phyloP scores from a whole-genome alignment of 1,140 invertebrate species.

The Pachyrhynchus sulphureomaculatus region DNA sequence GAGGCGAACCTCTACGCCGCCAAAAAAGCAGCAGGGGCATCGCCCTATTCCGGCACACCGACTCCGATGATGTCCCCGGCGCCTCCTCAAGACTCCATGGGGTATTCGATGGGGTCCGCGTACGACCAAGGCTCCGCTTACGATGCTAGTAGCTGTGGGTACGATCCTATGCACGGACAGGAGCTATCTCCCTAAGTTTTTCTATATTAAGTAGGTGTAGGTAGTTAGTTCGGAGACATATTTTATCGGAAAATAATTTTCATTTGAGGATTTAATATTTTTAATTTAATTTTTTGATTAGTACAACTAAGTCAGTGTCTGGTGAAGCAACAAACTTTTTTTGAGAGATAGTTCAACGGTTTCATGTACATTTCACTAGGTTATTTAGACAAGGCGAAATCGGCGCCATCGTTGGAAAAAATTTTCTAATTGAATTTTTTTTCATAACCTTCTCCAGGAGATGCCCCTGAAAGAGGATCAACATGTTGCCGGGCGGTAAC shows the following conservation, averaged over 20 bases:
- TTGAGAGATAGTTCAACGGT: too few relatives aligned
- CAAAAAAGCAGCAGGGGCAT: constrained; percentile 95
- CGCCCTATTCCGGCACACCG: constrained; percentile 86
- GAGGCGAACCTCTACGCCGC: constrained; percentile 99
- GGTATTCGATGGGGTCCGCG: constrained; percentile 83
- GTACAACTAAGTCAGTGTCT: too few relatives aligned
- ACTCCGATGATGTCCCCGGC: constrained; percentile 93
- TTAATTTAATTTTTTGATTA: too few relatives aligned
- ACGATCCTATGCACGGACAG: constrained; percentile 71
- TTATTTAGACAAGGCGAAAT: too few relatives aligned
- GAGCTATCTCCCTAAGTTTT: constrained; percentile 39
- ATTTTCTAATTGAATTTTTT: too few relatives aligned
- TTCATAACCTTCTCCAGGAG: too few relatives aligned
- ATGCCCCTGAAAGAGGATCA: too few relatives aligned
- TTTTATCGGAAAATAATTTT: constrained; percentile 1
- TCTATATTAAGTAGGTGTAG: constrained; percentile 19
- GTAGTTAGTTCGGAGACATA: neutral
- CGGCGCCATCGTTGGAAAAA: too few relatives aligned
- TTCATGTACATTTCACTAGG: too few relatives aligned
- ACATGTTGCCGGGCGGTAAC: too few relatives aligned
- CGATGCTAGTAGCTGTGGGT: constrained; percentile 84
- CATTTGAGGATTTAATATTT: too few relatives aligned
- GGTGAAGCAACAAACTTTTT: too few relatives aligned
- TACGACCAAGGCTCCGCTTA: constrained; percentile 82
- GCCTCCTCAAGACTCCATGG: constrained; percentile 85